Percentiles rank a stretch among this genome's conserved stretches.
Conservation (phyloP, 2,113 vertebrate species). For the Tympanuchus pallidicinctus region DNA sequence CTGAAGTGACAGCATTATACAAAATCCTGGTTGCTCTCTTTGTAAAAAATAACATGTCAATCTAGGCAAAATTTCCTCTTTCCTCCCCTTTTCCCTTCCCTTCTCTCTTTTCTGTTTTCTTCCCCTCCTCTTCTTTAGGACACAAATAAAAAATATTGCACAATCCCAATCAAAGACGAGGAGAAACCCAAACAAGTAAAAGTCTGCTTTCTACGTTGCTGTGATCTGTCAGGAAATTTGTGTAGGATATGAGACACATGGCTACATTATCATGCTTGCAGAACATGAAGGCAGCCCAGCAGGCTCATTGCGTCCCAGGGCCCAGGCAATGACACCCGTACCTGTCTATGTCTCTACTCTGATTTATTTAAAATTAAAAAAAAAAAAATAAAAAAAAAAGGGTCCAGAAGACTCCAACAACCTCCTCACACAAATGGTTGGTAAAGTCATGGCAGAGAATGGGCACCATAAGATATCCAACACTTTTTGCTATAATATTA, state of each 20-base stretch:
- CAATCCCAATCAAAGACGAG: background rate
- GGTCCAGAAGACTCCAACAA: background rate
- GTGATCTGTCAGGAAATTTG: background rate
- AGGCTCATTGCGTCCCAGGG: background rate
- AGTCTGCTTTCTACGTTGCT: background rate
- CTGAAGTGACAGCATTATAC: background rate
- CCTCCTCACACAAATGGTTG: background rate
- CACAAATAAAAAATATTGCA: background rate
- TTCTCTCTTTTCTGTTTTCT: background rate
- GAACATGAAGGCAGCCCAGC: background rate
- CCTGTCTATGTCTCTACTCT: background rate
- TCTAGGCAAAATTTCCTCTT: background rate
- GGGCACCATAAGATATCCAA: background rate
- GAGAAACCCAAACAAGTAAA: slow-evolving; percentile 3
- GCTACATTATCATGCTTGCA: background rate
- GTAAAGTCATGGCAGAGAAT: background rate
- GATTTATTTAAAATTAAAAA: background rate
- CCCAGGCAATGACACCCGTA: background rate
- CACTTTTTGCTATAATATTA: background rate
- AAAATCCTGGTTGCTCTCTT: background rate
- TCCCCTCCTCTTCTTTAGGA: background rate
- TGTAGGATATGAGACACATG: background rate
- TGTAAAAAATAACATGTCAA: background rate
- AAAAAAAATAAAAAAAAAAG: background rate
- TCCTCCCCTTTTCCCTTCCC: background rate